Base-by-base conservation (phyloP, 2,113 vertebrate genomes). In the Enhydra lutris region DNA sequence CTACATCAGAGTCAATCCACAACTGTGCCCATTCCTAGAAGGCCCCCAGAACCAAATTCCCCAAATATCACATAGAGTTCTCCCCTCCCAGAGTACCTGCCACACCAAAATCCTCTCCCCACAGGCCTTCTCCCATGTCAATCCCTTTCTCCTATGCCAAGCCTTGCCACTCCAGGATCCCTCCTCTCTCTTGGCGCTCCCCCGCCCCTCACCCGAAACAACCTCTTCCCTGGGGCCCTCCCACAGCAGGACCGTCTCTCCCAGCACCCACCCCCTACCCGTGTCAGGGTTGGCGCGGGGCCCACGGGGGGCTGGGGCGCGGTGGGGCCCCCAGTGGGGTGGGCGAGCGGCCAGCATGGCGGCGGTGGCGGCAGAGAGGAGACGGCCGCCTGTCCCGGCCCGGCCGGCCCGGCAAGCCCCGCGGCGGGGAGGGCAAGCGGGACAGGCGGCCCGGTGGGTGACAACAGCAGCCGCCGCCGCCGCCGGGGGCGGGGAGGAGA, bases 311-410 rank as follows among this genome's bases (percentile, higher is more conserved):
- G 98, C 98, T 90, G 97, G 98, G 85, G 98, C 80, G 97, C 98
- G 98, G 42, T 97, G 98, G 92, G 96, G 94, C 90, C 98, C 98
- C 98, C 98, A 98, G 97, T 97, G 92, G 69, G 94, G 98, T 93
- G 97, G 98, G 95, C 97, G 97, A 97, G 88, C 94, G 55, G 98
- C 97, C 97, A 98, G 98, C 98, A 98, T 98, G 93, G 96, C 89
- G 95, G 92, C 36, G 31, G 94, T 45, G 90, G 90, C 15, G 29
- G 96, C 42, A 26, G 67, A 29, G 82, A 89, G 85, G 52, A 95
- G 94, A 93, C 78, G 71, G 95, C 93, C 63, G 96, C 95, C 97
- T 85, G 98, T 97, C 96, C 95, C 52, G 47, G 52, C 52, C 52
- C 17, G 4, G 85, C 93, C 36, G 42, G 97, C 97, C 91, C 65